Evolutionary conservation across 2,113 vertebrate species (phyloP).

Genomic region (Lycocorax pyrrhopterus): DNA sequence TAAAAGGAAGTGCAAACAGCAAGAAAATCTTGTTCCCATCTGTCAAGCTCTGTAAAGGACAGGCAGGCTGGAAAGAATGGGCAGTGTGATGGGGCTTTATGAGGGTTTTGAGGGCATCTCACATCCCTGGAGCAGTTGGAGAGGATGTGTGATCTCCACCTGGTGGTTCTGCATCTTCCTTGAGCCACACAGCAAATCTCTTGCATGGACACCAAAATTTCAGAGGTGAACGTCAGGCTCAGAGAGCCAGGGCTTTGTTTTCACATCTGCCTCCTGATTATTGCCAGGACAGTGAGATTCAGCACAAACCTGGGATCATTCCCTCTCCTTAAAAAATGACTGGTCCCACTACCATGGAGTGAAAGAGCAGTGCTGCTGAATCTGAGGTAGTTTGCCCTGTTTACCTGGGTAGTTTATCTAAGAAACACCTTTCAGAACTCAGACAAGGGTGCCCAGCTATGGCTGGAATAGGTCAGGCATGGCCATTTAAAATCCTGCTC

Average conservation of each 20-base stretch:
- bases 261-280: neutral
- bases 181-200: neutral
- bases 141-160: neutral
- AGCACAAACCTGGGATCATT: neutral
- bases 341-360: neutral
- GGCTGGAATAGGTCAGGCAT: neutral
- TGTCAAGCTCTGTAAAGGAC: neutral
- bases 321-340: neutral
- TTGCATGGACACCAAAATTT: neutral
- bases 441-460: neutral
- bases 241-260: neutral
- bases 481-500: neutral
- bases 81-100: neutral
- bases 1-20: constrained; percentile 17
- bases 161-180: neutral
- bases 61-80: neutral
- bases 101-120: neutral
- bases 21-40: neutral
- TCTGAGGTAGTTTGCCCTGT: neutral
- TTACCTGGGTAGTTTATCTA: neutral
- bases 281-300: neutral
- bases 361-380: neutral
- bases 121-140: accelerated
- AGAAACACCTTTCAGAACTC: neutral
- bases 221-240: neutral